A percentile compares a stretch with the other conserved stretches of the same genome.
These are phyloP conservation scores for Mesembrinibis cayennensis DNA, from an alignment of 2,113 vertebrate genomes.

Conservation along the genomic window DNA sequence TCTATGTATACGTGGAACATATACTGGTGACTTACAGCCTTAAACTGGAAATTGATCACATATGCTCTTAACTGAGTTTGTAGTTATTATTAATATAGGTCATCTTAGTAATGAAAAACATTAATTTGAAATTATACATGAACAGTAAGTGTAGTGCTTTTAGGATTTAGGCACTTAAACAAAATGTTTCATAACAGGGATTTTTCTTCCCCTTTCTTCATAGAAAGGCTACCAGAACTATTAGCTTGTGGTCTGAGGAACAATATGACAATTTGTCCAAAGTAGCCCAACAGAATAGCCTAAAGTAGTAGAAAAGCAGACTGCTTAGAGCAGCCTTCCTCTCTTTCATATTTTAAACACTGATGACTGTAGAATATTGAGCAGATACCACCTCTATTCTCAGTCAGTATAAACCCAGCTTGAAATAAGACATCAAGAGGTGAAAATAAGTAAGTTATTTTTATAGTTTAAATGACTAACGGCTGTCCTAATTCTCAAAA, in stretches of 20 bases:
- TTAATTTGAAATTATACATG: neutral
- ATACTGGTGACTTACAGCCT: neutral
- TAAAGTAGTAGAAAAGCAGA: neutral
- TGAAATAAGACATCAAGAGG: neutral
- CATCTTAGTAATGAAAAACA: neutral
- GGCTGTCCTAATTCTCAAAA: neutral
- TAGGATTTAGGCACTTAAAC: too few relatives aligned
- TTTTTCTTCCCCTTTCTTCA: neutral
- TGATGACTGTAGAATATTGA: neutral
- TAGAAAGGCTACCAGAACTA: neutral
- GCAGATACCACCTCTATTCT: neutral
- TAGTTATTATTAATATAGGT: neutral
- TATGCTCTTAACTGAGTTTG: neutral
- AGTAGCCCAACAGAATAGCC: neutral
- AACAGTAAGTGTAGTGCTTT: neutral
- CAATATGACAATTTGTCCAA: neutral
- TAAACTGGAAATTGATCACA: neutral
- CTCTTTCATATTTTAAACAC: neutral
- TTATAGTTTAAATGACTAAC: neutral
- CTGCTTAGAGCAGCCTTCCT: neutral
- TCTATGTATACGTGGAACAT: neutral
- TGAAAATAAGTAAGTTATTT: neutral
- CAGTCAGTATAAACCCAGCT: neutral
- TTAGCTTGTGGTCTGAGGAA: neutral
- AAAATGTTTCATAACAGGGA: neutral